Evolutionary conservation across 2,113 vertebrate genomes (phyloP).

Genomic region (Solea senegalensis): DNA sequence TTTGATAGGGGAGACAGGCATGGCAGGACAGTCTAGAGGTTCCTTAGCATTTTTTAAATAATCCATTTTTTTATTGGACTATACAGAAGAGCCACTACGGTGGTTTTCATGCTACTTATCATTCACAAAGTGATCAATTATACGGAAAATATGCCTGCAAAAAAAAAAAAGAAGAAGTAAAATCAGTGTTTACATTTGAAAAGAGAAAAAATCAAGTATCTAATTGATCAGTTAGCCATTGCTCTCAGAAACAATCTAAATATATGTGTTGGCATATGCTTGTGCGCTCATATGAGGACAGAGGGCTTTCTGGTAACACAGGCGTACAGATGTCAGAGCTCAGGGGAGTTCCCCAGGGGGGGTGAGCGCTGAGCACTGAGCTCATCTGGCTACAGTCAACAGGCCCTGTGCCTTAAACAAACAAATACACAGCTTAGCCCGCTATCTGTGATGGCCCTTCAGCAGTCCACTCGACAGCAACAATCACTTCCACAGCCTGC

Average conservation of each 20-base stretch:
- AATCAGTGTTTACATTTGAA: neutral
- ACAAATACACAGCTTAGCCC: slow-evolving; percentile 74
- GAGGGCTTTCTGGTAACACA: slow-evolving; percentile 43
- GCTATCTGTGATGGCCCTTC: slow-evolving; percentile 73
- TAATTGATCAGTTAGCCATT: slow-evolving; percentile 9
- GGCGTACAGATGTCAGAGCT: slow-evolving; percentile 61
- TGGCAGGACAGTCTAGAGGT: slow-evolving; percentile 22
- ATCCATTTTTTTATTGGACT: neutral
- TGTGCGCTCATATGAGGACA: slow-evolving; percentile 24
- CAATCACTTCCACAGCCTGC: slow-evolving; percentile 74
- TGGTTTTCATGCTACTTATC: neutral
- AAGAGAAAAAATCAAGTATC: slow-evolving; percentile 12
- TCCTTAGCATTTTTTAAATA: slow-evolving; percentile 18
- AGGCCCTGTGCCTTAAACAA: slow-evolving; percentile 78
- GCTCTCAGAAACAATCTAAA: slow-evolving; percentile 23
- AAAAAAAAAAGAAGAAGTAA: neutral
- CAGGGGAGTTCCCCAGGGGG: slow-evolving; percentile 42
- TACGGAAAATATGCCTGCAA: neutral
- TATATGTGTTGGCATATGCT: slow-evolving; percentile 12
- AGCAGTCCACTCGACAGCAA: slow-evolving; percentile 67
- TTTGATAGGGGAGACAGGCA: slow-evolving; percentile 38
- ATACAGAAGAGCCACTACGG: neutral
- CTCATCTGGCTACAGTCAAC: slow-evolving; percentile 77
- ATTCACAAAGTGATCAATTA: neutral
- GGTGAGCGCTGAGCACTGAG: slow-evolving; percentile 33